Percentiles rank a stretch among this genome's conserved stretches.
Evolutionary conservation across 2,888 invertebrate genomes (phyloP).

Genomic region (Pseudococcus longispinus): DNA sequence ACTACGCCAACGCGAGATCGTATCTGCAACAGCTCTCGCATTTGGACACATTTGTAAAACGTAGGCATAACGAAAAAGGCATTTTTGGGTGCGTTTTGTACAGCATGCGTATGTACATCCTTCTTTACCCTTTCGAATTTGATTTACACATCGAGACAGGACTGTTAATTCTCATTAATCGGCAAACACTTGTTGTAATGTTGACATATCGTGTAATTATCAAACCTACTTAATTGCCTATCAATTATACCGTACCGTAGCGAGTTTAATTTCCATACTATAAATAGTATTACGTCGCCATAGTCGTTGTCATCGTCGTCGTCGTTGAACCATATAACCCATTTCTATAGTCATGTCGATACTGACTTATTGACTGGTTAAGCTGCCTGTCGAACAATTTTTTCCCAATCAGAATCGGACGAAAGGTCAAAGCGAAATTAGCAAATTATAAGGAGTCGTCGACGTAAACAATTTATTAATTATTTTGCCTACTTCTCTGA

Average conservation of each 20-base stretch:
- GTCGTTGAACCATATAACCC: constrained; percentile 18
- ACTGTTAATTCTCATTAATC: neutral
- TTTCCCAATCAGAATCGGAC: neutral
- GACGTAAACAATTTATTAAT: neutral
- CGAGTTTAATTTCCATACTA: constrained; percentile 19
- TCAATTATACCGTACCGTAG: neutral
- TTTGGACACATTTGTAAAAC: neutral
- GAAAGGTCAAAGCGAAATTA: constrained; percentile 12
- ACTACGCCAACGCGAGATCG: constrained; percentile 1
- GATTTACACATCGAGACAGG: neutral
- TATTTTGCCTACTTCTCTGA: neutral
- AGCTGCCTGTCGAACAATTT: neutral
- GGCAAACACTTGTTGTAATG: neutral
- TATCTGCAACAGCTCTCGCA: neutral
- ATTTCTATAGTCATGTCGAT: neutral
- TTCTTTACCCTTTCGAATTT: neutral
- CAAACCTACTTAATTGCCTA: neutral
- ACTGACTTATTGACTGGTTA: constrained; percentile 38
- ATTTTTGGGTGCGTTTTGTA: neutral
- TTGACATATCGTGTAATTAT: neutral
- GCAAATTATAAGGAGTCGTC: neutral
- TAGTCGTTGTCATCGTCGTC: neutral
- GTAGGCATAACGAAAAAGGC: neutral
- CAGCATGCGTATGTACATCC: neutral
- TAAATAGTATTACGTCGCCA: constrained; percentile 1